phyloP scores from a whole-genome alignment of 1,140 invertebrate genomes.

The Platyscapa corneri region DNA sequence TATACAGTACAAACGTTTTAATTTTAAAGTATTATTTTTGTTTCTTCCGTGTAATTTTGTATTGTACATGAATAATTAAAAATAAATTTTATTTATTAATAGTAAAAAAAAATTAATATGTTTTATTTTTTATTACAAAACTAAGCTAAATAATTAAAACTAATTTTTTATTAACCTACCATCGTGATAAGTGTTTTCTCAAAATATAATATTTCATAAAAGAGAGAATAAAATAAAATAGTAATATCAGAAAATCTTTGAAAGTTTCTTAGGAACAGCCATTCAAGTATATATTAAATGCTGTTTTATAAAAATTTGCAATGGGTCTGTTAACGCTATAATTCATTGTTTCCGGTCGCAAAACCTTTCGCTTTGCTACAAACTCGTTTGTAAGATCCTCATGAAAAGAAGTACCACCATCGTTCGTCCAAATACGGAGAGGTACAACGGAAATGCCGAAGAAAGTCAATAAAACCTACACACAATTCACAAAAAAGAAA shows the following conservation, averaged over 20 bases:
- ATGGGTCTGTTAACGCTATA: constrained; percentile 18
- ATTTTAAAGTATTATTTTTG: too few species aligned
- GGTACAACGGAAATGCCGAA: constrained; percentile 45
- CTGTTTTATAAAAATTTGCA: background rate
- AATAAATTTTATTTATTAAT: too few species aligned
- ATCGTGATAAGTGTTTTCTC: too few species aligned
- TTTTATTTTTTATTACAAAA: too few species aligned
- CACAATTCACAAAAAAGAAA: constrained; percentile 15
- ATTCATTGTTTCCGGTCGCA: constrained; percentile 48
- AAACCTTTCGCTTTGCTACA: constrained; percentile 17
- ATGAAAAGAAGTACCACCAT: background rate
- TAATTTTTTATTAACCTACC: too few species aligned
- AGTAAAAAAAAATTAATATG: too few species aligned
- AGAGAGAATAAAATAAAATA: background rate
- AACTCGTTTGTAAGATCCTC: constrained; percentile 39
- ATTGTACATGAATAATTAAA: too few species aligned
- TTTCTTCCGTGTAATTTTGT: too few species aligned
- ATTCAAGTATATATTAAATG: background rate
- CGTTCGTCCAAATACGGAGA: constrained; percentile 29
- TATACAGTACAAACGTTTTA: too few species aligned
- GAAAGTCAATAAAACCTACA: constrained; percentile 52
- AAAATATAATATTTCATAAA: background rate
- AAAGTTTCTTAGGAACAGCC: background rate
- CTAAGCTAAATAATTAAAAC: too few species aligned
- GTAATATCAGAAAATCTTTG: constrained; percentile 5